Base-by-base conservation (phyloP, 2,113 vertebrate species). In the Camelus dromedarius region DNA sequence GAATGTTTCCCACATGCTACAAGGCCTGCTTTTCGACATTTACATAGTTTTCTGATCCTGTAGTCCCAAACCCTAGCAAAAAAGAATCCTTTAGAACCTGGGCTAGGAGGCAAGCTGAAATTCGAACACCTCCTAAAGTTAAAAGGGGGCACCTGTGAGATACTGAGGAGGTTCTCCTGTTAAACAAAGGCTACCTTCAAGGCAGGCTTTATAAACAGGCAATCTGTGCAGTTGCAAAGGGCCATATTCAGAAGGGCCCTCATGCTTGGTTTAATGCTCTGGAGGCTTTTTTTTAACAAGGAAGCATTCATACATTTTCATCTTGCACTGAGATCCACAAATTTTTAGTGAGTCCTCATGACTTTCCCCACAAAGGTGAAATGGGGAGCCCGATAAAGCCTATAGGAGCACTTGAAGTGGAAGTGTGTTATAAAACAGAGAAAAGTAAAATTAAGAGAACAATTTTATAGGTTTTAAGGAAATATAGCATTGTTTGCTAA, bases 1-100 rank as follows among this genome's bases (percentile, higher is more conserved):
- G 93, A 96, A 96, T 97, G 95, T 73, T 97, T 98, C 87, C 97
- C 96, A 97, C 92, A 96, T 96, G 97, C 86, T 81, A 24, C 38
- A 60, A 54, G 56, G 52, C 60, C 64, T 67, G 54, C 66, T 83
- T 96, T 79, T 93, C 35, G 16, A 92, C 54, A 87, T 92, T 91
- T 66, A 64, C 92, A 72, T 87, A 89, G 69, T 75, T 95, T 90
- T 66, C 75, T 82, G 89, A 90, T 93, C 77, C 8, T 62, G 82
- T 62, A 60, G 82, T 73, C 30, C 38, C 12, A 32, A 62, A 81
- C 8, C 50, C 2, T 15, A 95, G 69, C 79, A 94, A 85, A 95
- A 95, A 96, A 96, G 76, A 84, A 91, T 91, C 42, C 91, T 84
- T 97, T 70, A 77, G 91, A 95, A 97, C 62, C 83, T 81, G 28